These are phyloP conservation scores for Tauraco erythrolophus DNA, from an alignment of 2,113 vertebrate species.

Conservation along the genomic window DNA sequence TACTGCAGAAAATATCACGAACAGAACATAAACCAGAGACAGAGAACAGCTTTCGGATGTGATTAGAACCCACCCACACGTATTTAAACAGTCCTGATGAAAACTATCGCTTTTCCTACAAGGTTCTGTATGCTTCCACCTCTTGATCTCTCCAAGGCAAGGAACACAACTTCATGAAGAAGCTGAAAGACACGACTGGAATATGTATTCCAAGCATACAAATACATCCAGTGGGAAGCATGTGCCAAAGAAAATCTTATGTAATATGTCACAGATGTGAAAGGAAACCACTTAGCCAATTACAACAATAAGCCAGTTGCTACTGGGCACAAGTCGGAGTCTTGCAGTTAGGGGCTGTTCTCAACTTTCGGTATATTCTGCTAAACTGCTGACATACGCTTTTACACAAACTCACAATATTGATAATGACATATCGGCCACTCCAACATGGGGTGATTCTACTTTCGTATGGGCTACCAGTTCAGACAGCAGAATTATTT, in stretches of 20 bases:
- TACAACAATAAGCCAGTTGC: not conserved
- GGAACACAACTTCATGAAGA: not conserved
- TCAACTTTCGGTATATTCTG: not conserved
- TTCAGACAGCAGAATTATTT: not conserved
- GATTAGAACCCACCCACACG: not conserved
- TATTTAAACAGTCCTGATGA: not conserved
- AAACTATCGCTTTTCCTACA: not conserved
- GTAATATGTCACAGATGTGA: constrained; percentile 76
- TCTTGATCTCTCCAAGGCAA: not conserved
- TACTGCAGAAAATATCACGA: not conserved
- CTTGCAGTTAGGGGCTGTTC: not conserved
- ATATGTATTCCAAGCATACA: not conserved
- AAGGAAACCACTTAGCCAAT: constrained; percentile 37
- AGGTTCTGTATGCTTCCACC: not conserved
- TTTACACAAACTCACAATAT: not conserved
- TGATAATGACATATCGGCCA: not conserved
- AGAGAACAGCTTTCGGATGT: not conserved
- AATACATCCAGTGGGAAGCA: constrained; percentile 23
- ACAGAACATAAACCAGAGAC: not conserved
- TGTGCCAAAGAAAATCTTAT: constrained; percentile 55
- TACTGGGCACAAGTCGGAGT: constrained; percentile 3
- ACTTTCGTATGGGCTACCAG: not conserved
- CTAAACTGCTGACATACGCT: not conserved
- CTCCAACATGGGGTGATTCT: not conserved
- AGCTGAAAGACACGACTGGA: constrained; percentile 18